Evolutionary conservation across 2,797 vertebrate genomes (phyloP).

Genomic region (Strix occidentalis): DNA sequence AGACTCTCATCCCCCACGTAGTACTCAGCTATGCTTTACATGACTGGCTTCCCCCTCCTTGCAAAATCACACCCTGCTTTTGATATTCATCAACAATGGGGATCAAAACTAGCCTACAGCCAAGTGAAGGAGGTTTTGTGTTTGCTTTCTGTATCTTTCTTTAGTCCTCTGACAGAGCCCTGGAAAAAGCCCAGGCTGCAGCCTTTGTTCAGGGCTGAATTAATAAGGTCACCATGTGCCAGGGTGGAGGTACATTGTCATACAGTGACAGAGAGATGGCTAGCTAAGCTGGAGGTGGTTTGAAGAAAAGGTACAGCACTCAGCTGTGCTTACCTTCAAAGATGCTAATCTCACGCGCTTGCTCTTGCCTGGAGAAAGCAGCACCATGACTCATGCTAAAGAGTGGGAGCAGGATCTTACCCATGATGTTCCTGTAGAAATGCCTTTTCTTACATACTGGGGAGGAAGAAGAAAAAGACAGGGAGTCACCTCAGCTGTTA

Average conservation of each 20-base stretch:
- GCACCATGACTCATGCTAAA: not conserved
- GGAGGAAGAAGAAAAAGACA: not conserved
- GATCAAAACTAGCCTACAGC: not conserved
- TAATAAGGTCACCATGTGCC: not conserved
- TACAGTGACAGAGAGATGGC: not conserved
- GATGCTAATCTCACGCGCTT: fast-evolving
- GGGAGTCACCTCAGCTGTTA: not conserved
- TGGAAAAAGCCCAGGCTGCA: not conserved
- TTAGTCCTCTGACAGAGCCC: not conserved
- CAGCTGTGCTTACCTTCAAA: not conserved
- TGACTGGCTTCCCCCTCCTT: not conserved
- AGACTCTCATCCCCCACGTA: not conserved
- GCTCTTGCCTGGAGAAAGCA: not conserved
- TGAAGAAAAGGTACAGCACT: not conserved
- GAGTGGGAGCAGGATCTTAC: not conserved
- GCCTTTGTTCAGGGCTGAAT: not conserved
- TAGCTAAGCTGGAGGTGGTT: not conserved
- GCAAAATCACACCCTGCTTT: not conserved
- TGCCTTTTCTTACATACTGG: not conserved
- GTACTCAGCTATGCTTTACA: not conserved
- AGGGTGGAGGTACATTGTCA: not conserved
- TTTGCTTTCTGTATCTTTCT: not conserved
- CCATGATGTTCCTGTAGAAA: not conserved
- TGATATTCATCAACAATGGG: not conserved
- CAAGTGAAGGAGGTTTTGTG: not conserved